Evolutionary conservation across 2,797 vertebrate genomes (phyloP), one percentile per base, ranked within the genome.

Genomic region (Phrynocephalus guinanensis): DNA sequence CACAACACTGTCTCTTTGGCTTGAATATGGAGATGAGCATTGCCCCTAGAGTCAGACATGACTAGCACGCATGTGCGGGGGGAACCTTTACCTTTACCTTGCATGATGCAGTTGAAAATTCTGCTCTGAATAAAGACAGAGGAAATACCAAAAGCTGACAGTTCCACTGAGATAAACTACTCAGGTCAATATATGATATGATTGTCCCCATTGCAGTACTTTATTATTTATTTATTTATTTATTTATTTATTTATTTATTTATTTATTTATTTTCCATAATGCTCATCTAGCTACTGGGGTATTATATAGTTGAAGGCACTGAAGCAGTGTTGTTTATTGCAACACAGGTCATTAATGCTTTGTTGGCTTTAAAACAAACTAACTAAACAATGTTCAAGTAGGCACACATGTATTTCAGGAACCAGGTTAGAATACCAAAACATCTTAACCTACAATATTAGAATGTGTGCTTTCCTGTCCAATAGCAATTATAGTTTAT

Each of bases 391-490:
- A 30, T 71, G 80, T 63, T 63, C 2, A 68, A 71, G 50, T 9
- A 38, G 5, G 68, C 50, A 44, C 15, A 44, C 56, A 66, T 84
- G 75, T 56, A 76, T 73, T 86, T 86, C 94, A 86, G 73, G 85
- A 86, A 73, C 85, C 70, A 20, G 70, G 66, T 87, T 87, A 44
- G 75, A 56, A 89, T 52, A 26, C 87, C 79, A 2, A 22, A 28
- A 24, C 8, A 84, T 0, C 30, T 63, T 63, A 63, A 63, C 18
- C 60, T 63, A 63, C 15, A 11, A 10, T 67, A 24, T n/a, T 67
- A 73, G 44, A 75, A 26, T 10, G 11, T 48, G 52, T 63, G 22
- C 6, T 72, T 67, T 84, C 52, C 79, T 15, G 66, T 84, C 60
- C 8, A 71, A 2, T 30, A 70, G 30, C 44, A 77, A 50, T 63